Evolutionary conservation across 2,888 invertebrate species (phyloP).

Genomic region (Lingula anatina): DNA sequence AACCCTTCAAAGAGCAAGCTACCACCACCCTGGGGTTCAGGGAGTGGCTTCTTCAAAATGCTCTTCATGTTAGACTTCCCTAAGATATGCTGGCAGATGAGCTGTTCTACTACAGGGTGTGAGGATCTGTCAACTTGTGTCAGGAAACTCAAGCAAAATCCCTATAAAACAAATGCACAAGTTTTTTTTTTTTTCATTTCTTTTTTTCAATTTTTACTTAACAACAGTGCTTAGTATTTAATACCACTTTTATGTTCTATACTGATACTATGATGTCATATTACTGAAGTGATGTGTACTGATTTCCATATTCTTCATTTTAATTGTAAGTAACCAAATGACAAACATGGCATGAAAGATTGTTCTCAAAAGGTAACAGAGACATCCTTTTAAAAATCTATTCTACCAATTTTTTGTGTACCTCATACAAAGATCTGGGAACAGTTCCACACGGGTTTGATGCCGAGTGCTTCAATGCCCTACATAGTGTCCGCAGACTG

Average conservation of each 20-base stretch:
- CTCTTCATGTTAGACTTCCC: conserved; percentile 30
- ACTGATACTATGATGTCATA: too few relatives aligned
- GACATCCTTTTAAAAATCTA: too few relatives aligned
- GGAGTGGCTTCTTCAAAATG: conserved; percentile 34
- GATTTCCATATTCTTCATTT: too few relatives aligned
- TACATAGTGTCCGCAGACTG: conserved; percentile 84
- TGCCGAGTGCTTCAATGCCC: conserved; percentile 80
- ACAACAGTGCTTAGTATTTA: too few relatives aligned
- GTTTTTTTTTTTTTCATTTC: too few relatives aligned
- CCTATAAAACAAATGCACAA: too few relatives aligned
- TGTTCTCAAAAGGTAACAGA: too few relatives aligned
- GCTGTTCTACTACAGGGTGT: conserved; percentile 71
- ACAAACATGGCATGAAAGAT: too few relatives aligned
- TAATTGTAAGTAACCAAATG: too few relatives aligned
- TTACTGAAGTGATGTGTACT: too few relatives aligned
- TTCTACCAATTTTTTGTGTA: conserved; percentile 16
- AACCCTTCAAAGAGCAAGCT: conserved; percentile 67
- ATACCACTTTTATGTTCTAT: too few relatives aligned
- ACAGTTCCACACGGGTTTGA: conserved; percentile 79
- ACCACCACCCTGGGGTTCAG: conserved; percentile 26
- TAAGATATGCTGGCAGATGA: conserved; percentile 65
- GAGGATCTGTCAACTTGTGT: conserved; percentile 88
- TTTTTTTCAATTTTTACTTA: too few relatives aligned
- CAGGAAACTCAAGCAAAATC: conserved; percentile 89
- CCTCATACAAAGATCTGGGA: conserved; percentile 76